Evolutionary conservation across 2,888 invertebrate genomes (phyloP), one percentile per base, ranked within the genome.

Genomic region (Ypsolopha scabrella): DNA sequence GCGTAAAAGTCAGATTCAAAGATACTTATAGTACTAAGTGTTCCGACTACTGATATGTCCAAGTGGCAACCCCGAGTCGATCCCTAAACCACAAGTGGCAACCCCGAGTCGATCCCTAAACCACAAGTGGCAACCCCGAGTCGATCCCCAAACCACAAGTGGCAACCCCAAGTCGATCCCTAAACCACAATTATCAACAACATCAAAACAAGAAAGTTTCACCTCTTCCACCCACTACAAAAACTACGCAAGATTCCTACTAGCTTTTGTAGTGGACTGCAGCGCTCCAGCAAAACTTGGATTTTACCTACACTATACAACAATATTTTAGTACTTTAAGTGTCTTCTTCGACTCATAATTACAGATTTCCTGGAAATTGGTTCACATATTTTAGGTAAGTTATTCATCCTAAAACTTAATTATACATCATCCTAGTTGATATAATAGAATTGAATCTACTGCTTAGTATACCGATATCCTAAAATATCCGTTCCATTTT

Each of bases 11-110:
- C 80, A 81, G 80, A 75, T 72, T 74, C 73, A 74, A 81, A 83
- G 83, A 83, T 82, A 86, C 86, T 85, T 83, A 86, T 68, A 85
- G 85, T 82, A 86, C 86, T 86, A 82, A 74, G 67, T 72, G 67
- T 69, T 70, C 64, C 75, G 68, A 75, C 74, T 69, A 69, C 65
- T 83, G 86, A 86, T 86, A 86, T 86, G 85, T 82, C 67, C 66
- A 69, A 72, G 68, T 59, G 54, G 46, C 43, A 49, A 37, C 36
- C n/a, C 36, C 41, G 7, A 41, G 51, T 37, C 39, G 39, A 83
- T 85, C 85, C 85, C 83, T n/a, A n/a, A n/a, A n/a, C n/a, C n/a
- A n/a, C n/a, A n/a, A n/a, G n/a, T n/a, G 11, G 33, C 45, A 1
- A 68, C 71, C 73, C 78, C 80, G 72, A 72, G 69, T 70, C 71